Base-by-base conservation (phyloP, 1,140 invertebrate genomes). In the Gonatopus flavifemur region DNA sequence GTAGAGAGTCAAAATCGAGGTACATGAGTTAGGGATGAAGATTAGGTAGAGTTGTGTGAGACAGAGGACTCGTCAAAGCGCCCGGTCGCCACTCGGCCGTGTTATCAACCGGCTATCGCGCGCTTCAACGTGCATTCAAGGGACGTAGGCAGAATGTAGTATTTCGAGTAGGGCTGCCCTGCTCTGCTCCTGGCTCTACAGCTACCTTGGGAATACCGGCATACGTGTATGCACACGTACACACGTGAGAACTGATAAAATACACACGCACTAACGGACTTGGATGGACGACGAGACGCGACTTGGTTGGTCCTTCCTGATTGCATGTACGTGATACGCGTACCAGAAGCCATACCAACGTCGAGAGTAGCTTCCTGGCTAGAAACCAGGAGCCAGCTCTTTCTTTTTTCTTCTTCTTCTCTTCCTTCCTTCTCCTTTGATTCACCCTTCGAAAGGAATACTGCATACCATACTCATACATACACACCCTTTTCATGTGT, bases 71-170 rank as follows among this genome's bases (percentile, higher is more conserved):
- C 48, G 64, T 65, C 61, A 64, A 64, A 65, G 61, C 56, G 40
- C 44, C 55, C 39, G 55, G 49, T 56, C 45, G 42, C 56, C 48
- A 46, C 37, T 49, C 58, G 56, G 47, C 30, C 57, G 42, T 43
- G 37, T 66, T 72, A 72, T 72, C 69, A 62, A 62, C 59, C 62
- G 68, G 60, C 64, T 61, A 65, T 69, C 62, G 57, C n/a, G n/a
- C n/a, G n/a, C 49, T 57, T 52, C 48, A 49, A 43, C 36, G 25
- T 55, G 45, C 52, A 59, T 56, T 61, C 59, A 49, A n/a, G 40
- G 19, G 39, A 56, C 57, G 41, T 45, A 56, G 31, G 46, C 49
- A 59, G 52, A 60, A 63, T 52, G 58, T 65, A 59, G n/a, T n/a
- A n/a, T n/a, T 64, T 61, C 62, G 51, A 63, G 60, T n/a, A n/a